Evolutionary conservation across 2,797 vertebrate genomes (phyloP).

Genomic region (Sebastolobus altivelis): DNA sequence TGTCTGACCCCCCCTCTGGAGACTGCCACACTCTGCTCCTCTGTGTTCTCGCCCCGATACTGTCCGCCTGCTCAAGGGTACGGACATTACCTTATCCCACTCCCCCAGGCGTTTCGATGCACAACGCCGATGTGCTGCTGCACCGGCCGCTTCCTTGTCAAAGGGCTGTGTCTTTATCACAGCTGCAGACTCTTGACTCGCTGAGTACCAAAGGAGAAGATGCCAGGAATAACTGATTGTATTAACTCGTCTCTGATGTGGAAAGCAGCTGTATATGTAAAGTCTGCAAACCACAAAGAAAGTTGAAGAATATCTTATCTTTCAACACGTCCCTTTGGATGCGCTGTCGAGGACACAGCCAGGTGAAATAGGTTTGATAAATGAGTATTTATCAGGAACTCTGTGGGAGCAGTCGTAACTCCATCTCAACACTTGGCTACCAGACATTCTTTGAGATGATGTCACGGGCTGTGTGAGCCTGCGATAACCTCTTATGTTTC

Average conservation of each 20-base stretch:
- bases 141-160: constrained; percentile 28
- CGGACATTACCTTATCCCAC: constrained; percentile 69
- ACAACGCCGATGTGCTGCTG: constrained; percentile 41
- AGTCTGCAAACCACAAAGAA: constrained; percentile 27
- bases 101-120: constrained; percentile 55
- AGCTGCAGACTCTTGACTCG: constrained; percentile 53
- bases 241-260: constrained; percentile 40
- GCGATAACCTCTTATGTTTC: constrained; percentile 47
- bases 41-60: constrained; percentile 57
- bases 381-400: constrained; percentile 52
- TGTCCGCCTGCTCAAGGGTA: constrained; percentile 57
- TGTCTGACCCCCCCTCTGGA: constrained; percentile 63
- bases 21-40: constrained; percentile 49
- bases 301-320: constrained; percentile 23
- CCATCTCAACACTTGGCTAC: constrained; percentile 34
- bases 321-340: not conserved
- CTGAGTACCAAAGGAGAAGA: constrained; percentile 45
- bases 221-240: constrained; percentile 45
- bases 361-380: constrained; percentile 53
- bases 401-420: constrained; percentile 45
- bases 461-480: constrained; percentile 34
- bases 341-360: constrained; percentile 19
- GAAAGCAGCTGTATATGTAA: constrained; percentile 40
- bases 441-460: constrained; percentile 40
- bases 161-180: constrained; percentile 55